phyloP scores from a whole-genome alignment of 2,797 vertebrate genomes.

The Neosalanx taihuensis region DNA sequence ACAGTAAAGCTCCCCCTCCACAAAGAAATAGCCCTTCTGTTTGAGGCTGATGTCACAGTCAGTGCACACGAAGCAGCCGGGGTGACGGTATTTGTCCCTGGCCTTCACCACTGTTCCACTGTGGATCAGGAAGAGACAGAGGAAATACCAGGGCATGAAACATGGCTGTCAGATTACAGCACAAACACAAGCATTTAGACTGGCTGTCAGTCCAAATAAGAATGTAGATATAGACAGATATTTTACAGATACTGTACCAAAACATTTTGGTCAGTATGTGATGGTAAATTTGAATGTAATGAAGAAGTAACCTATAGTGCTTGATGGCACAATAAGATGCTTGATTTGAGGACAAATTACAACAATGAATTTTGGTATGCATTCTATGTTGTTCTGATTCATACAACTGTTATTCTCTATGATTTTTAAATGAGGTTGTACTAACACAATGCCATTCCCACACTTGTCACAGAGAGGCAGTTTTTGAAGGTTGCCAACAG shows the following conservation, averaged over 20 bases:
- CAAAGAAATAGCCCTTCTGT: constrained; percentile 95
- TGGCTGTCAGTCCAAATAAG: no score
- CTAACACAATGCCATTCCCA: constrained; percentile 94
- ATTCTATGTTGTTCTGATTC: no score
- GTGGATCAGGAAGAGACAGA: constrained; percentile 3
- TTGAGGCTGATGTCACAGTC: constrained; percentile 95
- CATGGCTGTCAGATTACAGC: not conserved
- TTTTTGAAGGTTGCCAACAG: constrained; percentile 84
- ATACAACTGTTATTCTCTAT: not conserved
- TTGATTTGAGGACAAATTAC: no score
- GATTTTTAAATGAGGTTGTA: constrained; percentile 38
- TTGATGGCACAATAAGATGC: no score
- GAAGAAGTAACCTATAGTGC: not conserved
- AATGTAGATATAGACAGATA: not conserved
- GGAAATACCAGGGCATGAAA: constrained; percentile 15
- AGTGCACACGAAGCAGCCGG: constrained; percentile 92
- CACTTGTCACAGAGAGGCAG: constrained; percentile 95
- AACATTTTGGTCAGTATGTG: no score
- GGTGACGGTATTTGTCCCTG: constrained; percentile 90
- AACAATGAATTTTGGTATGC: no score
- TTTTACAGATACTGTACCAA: not conserved
- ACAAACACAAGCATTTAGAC: no score
- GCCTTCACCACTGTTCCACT: constrained; percentile 96
- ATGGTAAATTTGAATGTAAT: no score
- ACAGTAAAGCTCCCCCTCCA: constrained; percentile 93